Evolutionary conservation across 2,113 vertebrate species (phyloP).

Genomic region (Rhagologus leucostigma): DNA sequence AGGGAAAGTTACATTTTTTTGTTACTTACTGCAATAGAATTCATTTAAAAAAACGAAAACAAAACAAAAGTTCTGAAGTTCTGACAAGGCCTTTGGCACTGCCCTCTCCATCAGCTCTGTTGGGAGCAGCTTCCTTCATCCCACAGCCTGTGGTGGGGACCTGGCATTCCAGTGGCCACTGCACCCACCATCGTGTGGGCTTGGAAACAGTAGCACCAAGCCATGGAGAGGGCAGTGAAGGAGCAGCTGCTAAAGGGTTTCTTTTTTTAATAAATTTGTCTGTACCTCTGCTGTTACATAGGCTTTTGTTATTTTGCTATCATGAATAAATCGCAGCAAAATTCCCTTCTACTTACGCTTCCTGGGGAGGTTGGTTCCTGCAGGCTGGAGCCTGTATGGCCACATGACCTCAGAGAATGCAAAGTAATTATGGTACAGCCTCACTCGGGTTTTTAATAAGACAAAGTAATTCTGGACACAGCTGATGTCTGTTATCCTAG

Average conservation of each 20-base stretch:
- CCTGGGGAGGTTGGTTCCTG: not conserved
- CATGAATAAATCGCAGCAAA: slow-evolving; percentile 1
- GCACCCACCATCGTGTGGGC: not conserved
- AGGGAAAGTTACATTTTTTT: not conserved
- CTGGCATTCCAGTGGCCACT: rapidly evolving
- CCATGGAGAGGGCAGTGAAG: not conserved
- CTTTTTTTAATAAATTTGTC: not conserved
- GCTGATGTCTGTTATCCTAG: not conserved
- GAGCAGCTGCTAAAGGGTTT: slow-evolving; percentile 13
- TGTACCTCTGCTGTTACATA: slow-evolving; percentile 17
- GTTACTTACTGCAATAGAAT: not conserved
- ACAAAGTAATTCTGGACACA: not conserved
- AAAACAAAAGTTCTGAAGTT: not conserved
- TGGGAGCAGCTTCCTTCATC: not conserved
- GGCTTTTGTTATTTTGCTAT: slow-evolving; percentile 19
- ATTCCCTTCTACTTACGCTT: not conserved
- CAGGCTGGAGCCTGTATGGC: not conserved
- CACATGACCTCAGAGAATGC: not conserved
- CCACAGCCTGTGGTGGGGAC: rapidly evolving
- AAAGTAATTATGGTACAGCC: not conserved
- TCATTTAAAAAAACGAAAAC: not conserved
- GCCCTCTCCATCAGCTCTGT: not conserved
- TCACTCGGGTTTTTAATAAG: not conserved
- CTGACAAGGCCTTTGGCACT: slow-evolving; percentile 16
- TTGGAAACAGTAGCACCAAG: not conserved